Evolutionary conservation across 2,113 vertebrate genomes (phyloP), one percentile per base, ranked within the genome.

Genomic region (Sander lucioperca): DNA sequence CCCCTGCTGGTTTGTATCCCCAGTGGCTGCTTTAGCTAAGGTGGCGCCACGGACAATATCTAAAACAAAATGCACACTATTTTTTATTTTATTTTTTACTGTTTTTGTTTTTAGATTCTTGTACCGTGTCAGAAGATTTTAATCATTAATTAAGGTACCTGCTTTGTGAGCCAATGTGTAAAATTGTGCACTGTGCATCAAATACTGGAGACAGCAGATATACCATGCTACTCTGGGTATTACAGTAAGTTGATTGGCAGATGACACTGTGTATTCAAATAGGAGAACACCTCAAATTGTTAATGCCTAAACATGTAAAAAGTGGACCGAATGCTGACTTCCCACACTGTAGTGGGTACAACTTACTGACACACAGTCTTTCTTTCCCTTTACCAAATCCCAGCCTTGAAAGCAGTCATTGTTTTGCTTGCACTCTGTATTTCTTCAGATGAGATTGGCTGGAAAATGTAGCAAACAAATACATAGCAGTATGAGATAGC

Each of bases 401-500:
- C 16, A 75, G 48, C 66, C 74, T 71, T 73, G 21, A 79, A 77
- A 76, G 27, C n/a, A 25, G 11, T 18, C 51, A 10, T 54, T 67
- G 23, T 78, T 80, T 43, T 58, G 13, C 36, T 83, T 72, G 66
- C 70, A 75, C 70, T 74, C 70, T 64, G 48, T 74, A 56, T 84
- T 87, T 30, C 23, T 76, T 74, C 62, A 71, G 75, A 79, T 82
- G 27, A 86, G 59, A 90, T 45, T 21, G 62, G 33, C 57, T 69
- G 19, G 21, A 89, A 74, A 83, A 82, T 59, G 77, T 50, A 54
- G 72, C 81, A 86, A 91, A 91, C 74, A 91, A 91, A 89, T 83
- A 88, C 86, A 91, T 78, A 86, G 76, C 85, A 11, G 39, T 43
- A 43, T 43, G 39, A 43, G 39, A 43, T 10, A 39, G 86, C 84